Conservation (phyloP, 2,797 vertebrate genomes). For the Artibeus jamaicensis region DNA sequence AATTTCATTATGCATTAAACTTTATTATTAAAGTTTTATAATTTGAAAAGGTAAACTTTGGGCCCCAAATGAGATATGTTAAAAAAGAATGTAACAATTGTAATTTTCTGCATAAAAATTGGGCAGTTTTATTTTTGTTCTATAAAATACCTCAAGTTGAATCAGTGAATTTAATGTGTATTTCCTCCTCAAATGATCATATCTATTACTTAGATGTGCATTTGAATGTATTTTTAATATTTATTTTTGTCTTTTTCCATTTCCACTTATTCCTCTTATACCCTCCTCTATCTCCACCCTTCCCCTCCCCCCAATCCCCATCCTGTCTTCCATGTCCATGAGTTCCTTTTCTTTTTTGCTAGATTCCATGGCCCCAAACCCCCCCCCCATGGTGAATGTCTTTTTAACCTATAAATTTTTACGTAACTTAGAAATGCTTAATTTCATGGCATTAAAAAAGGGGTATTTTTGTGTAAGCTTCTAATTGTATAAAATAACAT, state of each 20-base stretch:
- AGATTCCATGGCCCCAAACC: too few species aligned
- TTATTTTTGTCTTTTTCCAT: too few species aligned
- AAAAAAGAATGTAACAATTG: slow-evolving; percentile 1
- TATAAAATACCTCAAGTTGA: slow-evolving; percentile 40
- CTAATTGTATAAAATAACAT: not conserved
- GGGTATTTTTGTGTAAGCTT: not conserved
- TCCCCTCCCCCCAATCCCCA: too few species aligned
- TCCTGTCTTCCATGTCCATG: too few species aligned
- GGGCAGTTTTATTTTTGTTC: slow-evolving; percentile 40
- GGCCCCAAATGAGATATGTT: not conserved
- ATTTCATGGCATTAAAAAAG: slow-evolving; percentile 3
- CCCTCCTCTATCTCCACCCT: too few species aligned
- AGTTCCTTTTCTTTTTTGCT: too few species aligned
- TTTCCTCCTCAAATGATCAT: slow-evolving; percentile 36
- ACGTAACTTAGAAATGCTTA: slow-evolving; percentile 22
- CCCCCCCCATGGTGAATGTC: too few species aligned
- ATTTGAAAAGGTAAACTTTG: slow-evolving; percentile 37
- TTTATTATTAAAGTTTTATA: slow-evolving; percentile 29
- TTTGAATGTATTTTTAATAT: not conserved
- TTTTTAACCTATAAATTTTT: slow-evolving; percentile 2
- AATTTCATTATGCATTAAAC: slow-evolving; percentile 49
- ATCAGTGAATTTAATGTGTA: slow-evolving; percentile 46
- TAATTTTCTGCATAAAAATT: slow-evolving; percentile 33
- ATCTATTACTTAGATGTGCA: slow-evolving; percentile 35
- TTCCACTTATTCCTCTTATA: too few species aligned